Evolutionary conservation across 2,888 invertebrate species (phyloP).

Genomic region (Acronicta aceris): DNA sequence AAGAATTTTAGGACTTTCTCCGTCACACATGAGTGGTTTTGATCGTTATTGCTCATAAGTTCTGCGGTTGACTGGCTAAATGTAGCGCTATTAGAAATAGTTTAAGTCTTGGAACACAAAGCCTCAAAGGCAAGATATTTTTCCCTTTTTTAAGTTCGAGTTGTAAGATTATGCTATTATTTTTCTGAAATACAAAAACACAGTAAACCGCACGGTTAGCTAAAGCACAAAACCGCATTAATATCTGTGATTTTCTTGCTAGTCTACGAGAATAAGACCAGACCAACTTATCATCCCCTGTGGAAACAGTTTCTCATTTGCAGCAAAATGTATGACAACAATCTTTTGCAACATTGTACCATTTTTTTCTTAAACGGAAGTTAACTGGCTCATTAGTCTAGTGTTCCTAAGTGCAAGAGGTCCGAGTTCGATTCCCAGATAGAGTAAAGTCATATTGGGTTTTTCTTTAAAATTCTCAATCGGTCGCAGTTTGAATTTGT

Average conservation of each 20-base stretch:
- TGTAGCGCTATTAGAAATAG: slow-evolving; percentile 38
- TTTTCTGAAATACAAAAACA: slow-evolving; percentile 16
- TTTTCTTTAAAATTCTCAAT: too few species aligned
- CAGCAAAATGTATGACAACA: neutral
- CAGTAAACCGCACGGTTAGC: slow-evolving; percentile 5
- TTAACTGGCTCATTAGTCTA: too few species aligned
- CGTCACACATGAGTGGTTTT: slow-evolving; percentile 34
- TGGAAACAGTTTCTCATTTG: slow-evolving; percentile 35
- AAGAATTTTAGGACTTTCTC: slow-evolving; percentile 21
- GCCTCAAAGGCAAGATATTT: neutral
- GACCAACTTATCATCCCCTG: slow-evolving; percentile 36
- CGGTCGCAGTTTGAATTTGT: too few species aligned
- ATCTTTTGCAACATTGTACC: neutral
- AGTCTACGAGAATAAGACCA: slow-evolving; percentile 16
- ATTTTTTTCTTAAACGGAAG: too few species aligned
- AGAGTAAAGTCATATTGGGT: too few species aligned
- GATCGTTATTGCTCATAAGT: slow-evolving; percentile 40
- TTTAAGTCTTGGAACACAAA: slow-evolving; percentile 16
- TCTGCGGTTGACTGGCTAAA: slow-evolving; percentile 42
- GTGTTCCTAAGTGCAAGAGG: too few species aligned
- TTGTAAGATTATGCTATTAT: slow-evolving; percentile 2
- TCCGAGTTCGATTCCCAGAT: too few species aligned
- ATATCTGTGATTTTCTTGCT: slow-evolving; percentile 36
- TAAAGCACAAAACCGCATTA: slow-evolving; percentile 39
- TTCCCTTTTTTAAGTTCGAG: slow-evolving; percentile 1